Conservation (phyloP, 2,113 vertebrate genomes). For the Rhegmatorhina hoffmannsi region DNA sequence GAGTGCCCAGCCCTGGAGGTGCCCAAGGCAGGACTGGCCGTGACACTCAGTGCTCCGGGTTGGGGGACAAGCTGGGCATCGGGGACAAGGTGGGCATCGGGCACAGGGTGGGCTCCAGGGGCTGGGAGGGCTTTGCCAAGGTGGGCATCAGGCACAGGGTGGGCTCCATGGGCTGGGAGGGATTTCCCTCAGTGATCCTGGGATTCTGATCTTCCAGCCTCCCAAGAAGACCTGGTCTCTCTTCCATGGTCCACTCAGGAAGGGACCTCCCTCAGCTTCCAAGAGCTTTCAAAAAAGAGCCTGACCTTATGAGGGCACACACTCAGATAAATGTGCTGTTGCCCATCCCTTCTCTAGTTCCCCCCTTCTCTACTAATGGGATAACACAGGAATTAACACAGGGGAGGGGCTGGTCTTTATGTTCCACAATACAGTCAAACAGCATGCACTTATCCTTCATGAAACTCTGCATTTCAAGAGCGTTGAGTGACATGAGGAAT, state of each 20-base stretch:
- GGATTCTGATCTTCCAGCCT: neutral
- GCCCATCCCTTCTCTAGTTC: neutral
- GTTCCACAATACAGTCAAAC: neutral
- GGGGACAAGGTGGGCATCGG: too few relatives aligned
- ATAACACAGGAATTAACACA: neutral
- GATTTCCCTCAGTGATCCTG: neutral
- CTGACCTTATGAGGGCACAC: neutral
- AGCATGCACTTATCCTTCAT: neutral
- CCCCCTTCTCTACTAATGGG: neutral
- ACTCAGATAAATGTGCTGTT: neutral
- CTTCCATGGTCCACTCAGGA: neutral
- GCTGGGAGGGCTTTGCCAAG: accelerated
- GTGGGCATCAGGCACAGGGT: accelerated
- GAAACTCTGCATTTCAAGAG: neutral
- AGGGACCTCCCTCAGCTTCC: neutral
- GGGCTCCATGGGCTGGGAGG: accelerated
- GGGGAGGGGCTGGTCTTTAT: neutral
- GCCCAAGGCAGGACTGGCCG: accelerated
- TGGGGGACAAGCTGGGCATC: neutral
- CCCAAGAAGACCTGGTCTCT: neutral
- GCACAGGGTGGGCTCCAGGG: accelerated
- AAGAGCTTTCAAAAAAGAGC: neutral
- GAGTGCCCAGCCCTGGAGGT: neutral
- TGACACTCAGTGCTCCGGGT: neutral
- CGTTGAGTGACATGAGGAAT: neutral